Evolutionary conservation across 64 coral and sea anemone genomes (phyloP).

Genomic region (Astreopora myriophthalma): DNA sequence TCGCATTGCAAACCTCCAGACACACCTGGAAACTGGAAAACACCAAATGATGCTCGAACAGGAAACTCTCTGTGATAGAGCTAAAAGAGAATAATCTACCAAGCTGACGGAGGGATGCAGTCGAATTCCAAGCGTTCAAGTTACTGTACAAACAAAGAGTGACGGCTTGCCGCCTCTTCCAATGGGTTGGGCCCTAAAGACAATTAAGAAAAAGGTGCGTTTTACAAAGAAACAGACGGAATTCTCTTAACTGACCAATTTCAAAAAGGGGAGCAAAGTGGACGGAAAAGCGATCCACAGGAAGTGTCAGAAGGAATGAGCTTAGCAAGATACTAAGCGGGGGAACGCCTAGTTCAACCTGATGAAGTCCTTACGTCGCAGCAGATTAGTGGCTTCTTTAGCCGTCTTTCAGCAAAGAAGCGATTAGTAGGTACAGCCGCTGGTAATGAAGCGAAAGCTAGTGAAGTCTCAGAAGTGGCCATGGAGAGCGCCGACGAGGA

Average conservation of each 20-base stretch:
- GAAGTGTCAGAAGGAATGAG: constrained; percentile 33
- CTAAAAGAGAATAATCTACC: constrained; percentile 21
- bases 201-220: not conserved
- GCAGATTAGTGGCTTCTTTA: constrained; percentile 14
- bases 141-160: not conserved
- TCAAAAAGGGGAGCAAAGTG: constrained; percentile 19
- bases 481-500: too few species aligned
- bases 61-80: constrained; percentile 43
- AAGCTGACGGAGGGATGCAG: constrained; percentile 30
- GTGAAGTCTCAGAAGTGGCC: not conserved
- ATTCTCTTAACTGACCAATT: constrained; percentile 34
- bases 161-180: not conserved
- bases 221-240: not conserved
- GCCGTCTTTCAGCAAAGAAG: constrained; percentile 21
- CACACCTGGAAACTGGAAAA: constrained; percentile 48
- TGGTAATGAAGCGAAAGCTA: not conserved
- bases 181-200: constrained; percentile 59
- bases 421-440: not conserved
- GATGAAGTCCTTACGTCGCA: constrained; percentile 12
- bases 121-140: not conserved
- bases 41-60: constrained; percentile 16
- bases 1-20: constrained; percentile 32
- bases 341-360: not conserved
- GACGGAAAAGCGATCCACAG: constrained; percentile 6
- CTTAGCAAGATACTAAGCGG: not conserved